phyloP scores from a whole-genome alignment of 1,140 invertebrate genomes.

The Drosophila subpulchrella region DNA sequence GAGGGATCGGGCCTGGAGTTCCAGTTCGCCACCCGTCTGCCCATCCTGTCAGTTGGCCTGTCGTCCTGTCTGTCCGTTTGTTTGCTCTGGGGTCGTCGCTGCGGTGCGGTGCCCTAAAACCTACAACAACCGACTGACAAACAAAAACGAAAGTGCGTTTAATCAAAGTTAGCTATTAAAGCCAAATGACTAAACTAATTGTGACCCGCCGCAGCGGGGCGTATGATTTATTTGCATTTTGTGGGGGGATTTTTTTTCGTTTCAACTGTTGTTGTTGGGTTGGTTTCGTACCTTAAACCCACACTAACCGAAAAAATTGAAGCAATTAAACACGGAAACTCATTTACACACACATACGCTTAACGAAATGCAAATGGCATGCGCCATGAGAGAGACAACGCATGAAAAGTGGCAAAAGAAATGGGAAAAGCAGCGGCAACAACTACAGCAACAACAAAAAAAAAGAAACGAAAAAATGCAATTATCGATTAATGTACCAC shows the following conservation, averaged over 20 bases:
- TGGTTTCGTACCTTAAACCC: neutral
- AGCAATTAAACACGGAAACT: slow-evolving; percentile 77
- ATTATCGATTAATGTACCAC: slow-evolving; percentile 83
- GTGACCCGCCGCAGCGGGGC: slow-evolving; percentile 41
- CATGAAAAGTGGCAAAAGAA: slow-evolving; percentile 81
- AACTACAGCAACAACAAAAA: slow-evolving; percentile 13
- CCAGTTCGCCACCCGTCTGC: slow-evolving; percentile 12
- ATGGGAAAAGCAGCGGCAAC: slow-evolving; percentile 49
- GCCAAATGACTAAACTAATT: slow-evolving; percentile 60
- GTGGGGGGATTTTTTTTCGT: slow-evolving; percentile 2
- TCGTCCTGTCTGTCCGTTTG: slow-evolving; percentile 54
- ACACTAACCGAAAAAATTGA: slow-evolving; percentile 31
- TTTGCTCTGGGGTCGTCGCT: slow-evolving; percentile 67
- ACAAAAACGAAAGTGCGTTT: slow-evolving; percentile 79
- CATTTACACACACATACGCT: slow-evolving; percentile 58
- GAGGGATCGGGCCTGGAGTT: slow-evolving; percentile 1
- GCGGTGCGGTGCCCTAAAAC: slow-evolving; percentile 68
- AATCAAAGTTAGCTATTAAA: slow-evolving; percentile 66
- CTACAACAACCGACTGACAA: slow-evolving; percentile 44
- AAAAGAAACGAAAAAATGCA: slow-evolving; percentile 65
- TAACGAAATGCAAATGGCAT: slow-evolving; percentile 68
- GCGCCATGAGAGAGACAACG: slow-evolving; percentile 75
- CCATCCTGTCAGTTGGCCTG: slow-evolving; percentile 51
- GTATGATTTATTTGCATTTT: slow-evolving; percentile 75
- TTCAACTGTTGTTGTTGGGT: neutral